A percentile compares a stretch with the other conserved stretches of the same genome.
These are phyloP conservation scores for Aphaenogaster floridana DNA, from an alignment of 1,140 invertebrate species.

Conservation along the genomic window DNA sequence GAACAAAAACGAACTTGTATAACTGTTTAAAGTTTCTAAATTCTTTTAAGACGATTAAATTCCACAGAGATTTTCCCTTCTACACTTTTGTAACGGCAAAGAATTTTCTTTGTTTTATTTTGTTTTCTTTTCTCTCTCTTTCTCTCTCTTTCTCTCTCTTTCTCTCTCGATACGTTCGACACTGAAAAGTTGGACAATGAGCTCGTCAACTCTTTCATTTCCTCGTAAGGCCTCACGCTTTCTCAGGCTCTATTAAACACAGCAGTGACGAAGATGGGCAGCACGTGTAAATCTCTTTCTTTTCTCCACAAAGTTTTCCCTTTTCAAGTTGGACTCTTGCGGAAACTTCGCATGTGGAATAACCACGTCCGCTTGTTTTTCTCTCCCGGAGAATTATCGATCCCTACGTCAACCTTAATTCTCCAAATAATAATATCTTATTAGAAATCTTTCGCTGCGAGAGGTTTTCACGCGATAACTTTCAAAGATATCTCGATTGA, in stretches of 20 bases:
- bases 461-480: not conserved
- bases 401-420: constrained; percentile 1
- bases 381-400: not conserved
- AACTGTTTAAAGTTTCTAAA: not conserved
- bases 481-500: not conserved
- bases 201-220: constrained; percentile 39
- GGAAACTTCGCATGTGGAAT: not conserved
- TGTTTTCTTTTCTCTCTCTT: not conserved
- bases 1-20: not conserved
- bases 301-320: not conserved
- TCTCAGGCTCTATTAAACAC: constrained; percentile 3
- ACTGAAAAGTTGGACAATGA: constrained; percentile 10
- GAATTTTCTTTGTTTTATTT: not conserved
- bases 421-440: constrained; percentile 23
- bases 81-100: not conserved
- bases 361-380: constrained; percentile 11
- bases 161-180: not conserved
- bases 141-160: not conserved
- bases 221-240: too few species aligned
- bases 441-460: constrained; percentile 1
- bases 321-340: not conserved
- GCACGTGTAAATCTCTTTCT: constrained; percentile 33
- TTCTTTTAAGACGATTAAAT: not conserved
- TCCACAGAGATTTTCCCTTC: not conserved
- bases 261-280: not conserved